Percentiles rank a stretch among this genome's conserved stretches.
These are phyloP conservation scores for Ophraella communa DNA, from an alignment of 2,888 invertebrate genomes.

Conservation along the genomic window DNA sequence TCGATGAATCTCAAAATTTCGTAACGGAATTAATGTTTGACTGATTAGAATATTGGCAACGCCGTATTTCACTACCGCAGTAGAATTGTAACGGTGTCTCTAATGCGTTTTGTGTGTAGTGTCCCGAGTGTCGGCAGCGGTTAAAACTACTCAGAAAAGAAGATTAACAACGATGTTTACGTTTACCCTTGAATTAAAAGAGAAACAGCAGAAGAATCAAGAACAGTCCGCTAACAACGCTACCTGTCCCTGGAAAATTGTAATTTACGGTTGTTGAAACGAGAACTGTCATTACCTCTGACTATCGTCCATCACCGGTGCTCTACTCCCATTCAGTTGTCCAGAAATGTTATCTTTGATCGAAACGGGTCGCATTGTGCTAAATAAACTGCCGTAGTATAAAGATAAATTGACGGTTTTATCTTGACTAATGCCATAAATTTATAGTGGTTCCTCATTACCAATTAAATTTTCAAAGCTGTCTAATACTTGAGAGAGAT, in stretches of 20 bases:
- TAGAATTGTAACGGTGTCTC: constrained; percentile 42
- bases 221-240: constrained; percentile 39
- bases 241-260: constrained; percentile 51
- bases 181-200: constrained; percentile 34
- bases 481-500: background rate
- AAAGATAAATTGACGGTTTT: constrained; percentile 42
- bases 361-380: constrained; percentile 43
- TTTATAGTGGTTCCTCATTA: constrained; percentile 23
- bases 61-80: constrained; percentile 4
- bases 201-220: constrained; percentile 5
- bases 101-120: constrained; percentile 54
- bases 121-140: constrained; percentile 31
- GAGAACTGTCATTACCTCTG: constrained; percentile 53
- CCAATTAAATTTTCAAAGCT: constrained; percentile 25
- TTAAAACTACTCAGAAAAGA: constrained; percentile 14
- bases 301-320: constrained; percentile 52
- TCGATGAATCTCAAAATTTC: too few species aligned
- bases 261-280: constrained; percentile 55
- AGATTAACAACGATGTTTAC: constrained; percentile 16
- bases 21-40: too few species aligned
- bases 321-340: constrained; percentile 52
- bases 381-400: constrained; percentile 41
- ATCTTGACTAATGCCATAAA: constrained; percentile 42
- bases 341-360: constrained; percentile 45
- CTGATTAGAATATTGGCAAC: background rate